These are phyloP conservation scores for Cantharis nigra DNA, from an alignment of 2,888 invertebrate species.

Conservation along the genomic window DNA sequence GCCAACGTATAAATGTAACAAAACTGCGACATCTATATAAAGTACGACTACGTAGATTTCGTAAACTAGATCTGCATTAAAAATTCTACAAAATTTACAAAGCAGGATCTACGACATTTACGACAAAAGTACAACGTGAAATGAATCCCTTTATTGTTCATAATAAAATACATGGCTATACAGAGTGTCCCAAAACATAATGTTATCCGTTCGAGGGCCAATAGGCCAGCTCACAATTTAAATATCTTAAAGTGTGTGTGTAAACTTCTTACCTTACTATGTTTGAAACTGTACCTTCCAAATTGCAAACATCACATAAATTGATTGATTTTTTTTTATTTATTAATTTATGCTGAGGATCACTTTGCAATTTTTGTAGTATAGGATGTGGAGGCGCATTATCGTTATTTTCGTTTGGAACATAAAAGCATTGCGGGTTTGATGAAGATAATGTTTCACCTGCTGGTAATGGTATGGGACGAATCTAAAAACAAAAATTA, in stretches of 20 bases:
- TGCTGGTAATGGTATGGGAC: conserved; percentile 78
- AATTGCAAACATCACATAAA: conserved; percentile 68
- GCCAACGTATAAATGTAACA: too few relatives aligned
- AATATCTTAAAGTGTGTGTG: neutral
- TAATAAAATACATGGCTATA: too few relatives aligned
- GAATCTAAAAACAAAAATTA: conserved; percentile 60
- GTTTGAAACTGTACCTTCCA: conserved; percentile 65
- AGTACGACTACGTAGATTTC: too few relatives aligned
- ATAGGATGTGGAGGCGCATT: conserved; percentile 50
- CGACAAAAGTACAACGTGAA: too few relatives aligned
- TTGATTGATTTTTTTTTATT: conserved; percentile 9
- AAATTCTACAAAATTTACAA: too few relatives aligned
- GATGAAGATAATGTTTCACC: conserved; percentile 66
- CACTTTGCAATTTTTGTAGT: neutral
- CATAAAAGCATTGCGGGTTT: conserved; percentile 81
- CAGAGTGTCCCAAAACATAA: too few relatives aligned
- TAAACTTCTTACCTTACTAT: conserved; percentile 65
- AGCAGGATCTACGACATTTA: too few relatives aligned
- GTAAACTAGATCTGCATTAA: too few relatives aligned
- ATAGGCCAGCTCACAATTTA: too few relatives aligned
- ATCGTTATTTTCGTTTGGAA: conserved; percentile 69
- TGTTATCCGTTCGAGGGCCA: too few relatives aligned
- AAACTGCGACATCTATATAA: too few relatives aligned
- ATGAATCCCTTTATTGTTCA: too few relatives aligned
- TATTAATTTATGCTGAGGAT: conserved; percentile 1